Evolutionary conservation across 1,140 invertebrate species (phyloP), one percentile per base, ranked within the genome.

Genomic region (Mesaphorura yosii): DNA sequence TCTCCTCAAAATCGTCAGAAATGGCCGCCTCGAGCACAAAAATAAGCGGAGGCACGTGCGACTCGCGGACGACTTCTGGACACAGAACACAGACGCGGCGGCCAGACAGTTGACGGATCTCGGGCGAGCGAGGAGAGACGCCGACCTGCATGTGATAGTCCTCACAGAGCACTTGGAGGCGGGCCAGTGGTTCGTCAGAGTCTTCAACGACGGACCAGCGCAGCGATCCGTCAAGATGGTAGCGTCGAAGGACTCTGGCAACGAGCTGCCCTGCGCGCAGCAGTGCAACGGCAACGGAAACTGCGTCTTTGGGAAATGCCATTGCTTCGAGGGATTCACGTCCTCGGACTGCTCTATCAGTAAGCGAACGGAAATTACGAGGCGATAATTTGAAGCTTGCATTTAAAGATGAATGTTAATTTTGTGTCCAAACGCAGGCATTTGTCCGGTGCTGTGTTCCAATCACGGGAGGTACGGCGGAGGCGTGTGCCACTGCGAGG

Each of bases 371-470:
- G 31, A 34, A 10, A 34, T n/a, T 34, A 10, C n/a, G 31, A 34
- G 31, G 39, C n/a, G 22, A 19, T 17, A 17, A 41, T 41, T 7
- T 17, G 19, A 17, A 41, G 22, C 6, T 5, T 6, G 19, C 6
- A 5, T 7, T 7, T 6, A 10, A 10, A 41, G 22, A 5, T 46
- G 7, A 27, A 10, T 25, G 44, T 10, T 48, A 31, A 5, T 15
- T 28, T 6, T 31, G 29, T 48, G 29, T 3, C 19, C 2, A 42
- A 46, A 26, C 25, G 53, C 66, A 84, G 82, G 88, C 72, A 82
- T 94, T n/a, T 99, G 95, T 74, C 95, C 94, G 28, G 87, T 95
- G 2, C 74, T 97, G 48, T 98, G 95, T 73, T 92, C 88, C 57
- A 90, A 86, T 52, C 90, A 97, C 66, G 95, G 95, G 23, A 83